Percentiles rank a stretch among this genome's conserved stretches.
These are phyloP conservation scores for Myotis daubentonii DNA, from an alignment of 2,797 vertebrate genomes.

Conservation along the genomic window DNA sequence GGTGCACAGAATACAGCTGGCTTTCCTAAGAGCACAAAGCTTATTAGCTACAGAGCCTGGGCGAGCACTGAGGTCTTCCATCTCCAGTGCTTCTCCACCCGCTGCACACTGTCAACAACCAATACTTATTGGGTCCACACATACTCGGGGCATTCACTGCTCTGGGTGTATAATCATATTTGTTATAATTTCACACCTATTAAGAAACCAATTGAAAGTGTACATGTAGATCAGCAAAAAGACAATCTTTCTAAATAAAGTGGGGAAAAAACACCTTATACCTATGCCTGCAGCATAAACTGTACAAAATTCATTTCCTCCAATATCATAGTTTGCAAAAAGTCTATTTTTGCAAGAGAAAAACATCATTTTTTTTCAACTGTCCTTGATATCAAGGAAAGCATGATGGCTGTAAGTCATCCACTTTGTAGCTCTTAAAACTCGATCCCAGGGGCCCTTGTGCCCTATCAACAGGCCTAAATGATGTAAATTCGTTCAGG, in stretches of 20 bases:
- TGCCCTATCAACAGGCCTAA: neutral
- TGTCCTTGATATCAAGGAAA: constrained; percentile 9
- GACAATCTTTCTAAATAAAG: constrained; percentile 1
- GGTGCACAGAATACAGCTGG: neutral
- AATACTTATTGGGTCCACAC: neutral
- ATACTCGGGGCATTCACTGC: neutral
- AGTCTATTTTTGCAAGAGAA: constrained; percentile 4
- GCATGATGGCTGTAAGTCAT: neutral
- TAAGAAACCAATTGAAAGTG: neutral
- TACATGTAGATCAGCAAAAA: constrained; percentile 43
- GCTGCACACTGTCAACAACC: neutral
- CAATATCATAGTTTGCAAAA: constrained; percentile 30
- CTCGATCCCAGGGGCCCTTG: neutral
- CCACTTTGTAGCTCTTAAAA: neutral
- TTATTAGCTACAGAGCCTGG: neutral
- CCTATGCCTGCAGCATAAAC: neutral
- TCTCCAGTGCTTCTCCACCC: neutral
- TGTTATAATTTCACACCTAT: constrained; percentile 21
- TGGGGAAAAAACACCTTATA: neutral
- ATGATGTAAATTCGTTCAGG: constrained; percentile 8
- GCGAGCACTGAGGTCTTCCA: neutral
- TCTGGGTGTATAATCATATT: neutral
- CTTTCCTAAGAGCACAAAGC: neutral
- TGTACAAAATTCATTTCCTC: constrained; percentile 48
- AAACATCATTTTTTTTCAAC: constrained; percentile 41